Evolutionary conservation across 2,797 vertebrate genomes (phyloP).

Genomic region (Parambassis ranga): DNA sequence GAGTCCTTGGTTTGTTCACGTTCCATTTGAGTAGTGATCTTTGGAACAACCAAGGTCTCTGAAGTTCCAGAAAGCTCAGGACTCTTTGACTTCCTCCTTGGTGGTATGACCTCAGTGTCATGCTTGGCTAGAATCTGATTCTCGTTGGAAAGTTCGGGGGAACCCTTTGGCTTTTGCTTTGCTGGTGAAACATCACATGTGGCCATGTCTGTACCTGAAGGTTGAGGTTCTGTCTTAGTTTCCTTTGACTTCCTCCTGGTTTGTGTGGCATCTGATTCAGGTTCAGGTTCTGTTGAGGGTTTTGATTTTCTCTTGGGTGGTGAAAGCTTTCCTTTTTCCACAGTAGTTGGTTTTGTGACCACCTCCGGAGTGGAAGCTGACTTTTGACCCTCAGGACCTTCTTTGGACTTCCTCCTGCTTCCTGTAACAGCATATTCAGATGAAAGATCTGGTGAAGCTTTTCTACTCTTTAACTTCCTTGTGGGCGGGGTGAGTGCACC

Average conservation of each 20-base stretch:
- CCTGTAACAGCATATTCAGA: not conserved
- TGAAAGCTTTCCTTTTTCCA: not conserved
- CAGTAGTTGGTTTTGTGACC: fast-evolving
- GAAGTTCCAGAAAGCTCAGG: not conserved
- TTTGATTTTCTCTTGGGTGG: not conserved
- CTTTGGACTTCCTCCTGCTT: not conserved
- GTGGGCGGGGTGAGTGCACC: not conserved
- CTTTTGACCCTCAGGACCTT: not conserved
- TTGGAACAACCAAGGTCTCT: not conserved
- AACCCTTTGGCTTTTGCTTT: not conserved
- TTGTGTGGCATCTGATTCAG: too few species aligned
- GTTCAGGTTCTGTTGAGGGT: too few species aligned
- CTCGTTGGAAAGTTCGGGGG: not conserved
- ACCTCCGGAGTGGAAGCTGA: not conserved
- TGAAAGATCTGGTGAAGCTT: not conserved
- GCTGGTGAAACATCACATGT: not conserved
- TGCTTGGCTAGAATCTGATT: not conserved
- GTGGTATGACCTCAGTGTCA: not conserved
- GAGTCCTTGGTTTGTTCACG: not conserved
- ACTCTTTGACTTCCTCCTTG: not conserved
- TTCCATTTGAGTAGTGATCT: not conserved
- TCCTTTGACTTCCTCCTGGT: not conserved
- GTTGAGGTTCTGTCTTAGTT: not conserved
- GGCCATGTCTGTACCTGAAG: not conserved
- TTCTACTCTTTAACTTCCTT: not conserved